A percentile compares a stretch with the other conserved stretches of the same genome.
These are phyloP conservation scores for Odontomachus brunneus DNA, from an alignment of 1,140 invertebrate genomes.

Conservation along the genomic window DNA sequence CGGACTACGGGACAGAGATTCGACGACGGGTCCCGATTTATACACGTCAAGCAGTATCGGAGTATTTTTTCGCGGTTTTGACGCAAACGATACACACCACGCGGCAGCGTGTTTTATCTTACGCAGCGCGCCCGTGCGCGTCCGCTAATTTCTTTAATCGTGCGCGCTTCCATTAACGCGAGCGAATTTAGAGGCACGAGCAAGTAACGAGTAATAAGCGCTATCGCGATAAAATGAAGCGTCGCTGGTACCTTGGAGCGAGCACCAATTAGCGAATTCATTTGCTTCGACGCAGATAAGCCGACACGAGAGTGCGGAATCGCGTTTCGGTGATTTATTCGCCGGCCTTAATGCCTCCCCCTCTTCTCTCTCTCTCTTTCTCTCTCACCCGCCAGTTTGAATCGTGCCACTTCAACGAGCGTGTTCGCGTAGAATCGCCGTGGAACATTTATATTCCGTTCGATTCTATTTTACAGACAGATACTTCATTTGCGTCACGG, in stretches of 20 bases:
- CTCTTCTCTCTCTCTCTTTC: too few relatives aligned
- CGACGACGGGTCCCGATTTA: conserved; percentile 21
- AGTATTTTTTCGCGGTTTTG: too few relatives aligned
- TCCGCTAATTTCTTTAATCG: conserved; percentile 45
- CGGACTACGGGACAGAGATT: conserved; percentile 33
- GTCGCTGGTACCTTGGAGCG: conserved; percentile 37
- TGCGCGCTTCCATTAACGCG: conserved; percentile 50
- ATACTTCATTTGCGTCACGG: background rate
- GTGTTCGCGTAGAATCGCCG: background rate
- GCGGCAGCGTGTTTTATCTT: conserved; percentile 20
- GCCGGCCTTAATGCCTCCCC: background rate
- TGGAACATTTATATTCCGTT: conserved; percentile 17
- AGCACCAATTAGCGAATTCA: conserved; percentile 55
- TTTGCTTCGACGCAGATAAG: conserved; percentile 42
- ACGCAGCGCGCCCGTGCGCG: background rate
- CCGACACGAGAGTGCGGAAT: background rate
- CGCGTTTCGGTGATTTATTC: conserved; percentile 42
- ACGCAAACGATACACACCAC: conserved; percentile 11
- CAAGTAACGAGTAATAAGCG: conserved; percentile 46
- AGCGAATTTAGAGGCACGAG: conserved; percentile 42
- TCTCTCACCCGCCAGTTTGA: background rate
- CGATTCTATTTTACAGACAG: conserved; percentile 7
- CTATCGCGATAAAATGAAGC: conserved; percentile 44
- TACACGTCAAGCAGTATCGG: background rate
- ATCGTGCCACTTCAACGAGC: background rate